Evolutionary conservation across 2,113 vertebrate genomes (phyloP), one percentile per base, ranked within the genome.

Genomic region (Cheilinus undulatus): DNA sequence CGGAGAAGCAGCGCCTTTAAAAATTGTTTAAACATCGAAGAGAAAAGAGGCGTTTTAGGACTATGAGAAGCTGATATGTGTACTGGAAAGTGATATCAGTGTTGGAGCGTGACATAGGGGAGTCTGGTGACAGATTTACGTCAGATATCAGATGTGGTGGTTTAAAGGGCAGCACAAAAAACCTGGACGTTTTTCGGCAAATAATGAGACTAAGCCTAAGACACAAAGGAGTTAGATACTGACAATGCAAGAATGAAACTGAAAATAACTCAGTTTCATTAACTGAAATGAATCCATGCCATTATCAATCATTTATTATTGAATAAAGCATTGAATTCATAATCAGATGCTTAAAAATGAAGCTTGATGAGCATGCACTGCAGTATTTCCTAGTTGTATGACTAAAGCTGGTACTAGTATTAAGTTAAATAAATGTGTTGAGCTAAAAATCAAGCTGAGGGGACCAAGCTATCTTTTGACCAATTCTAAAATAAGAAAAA

Each of bases 111-210:
- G n/a, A 50, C 57, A 34, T 36, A 28, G 36, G 13, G 10, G 52
- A 65, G 32, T 10, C 40, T 36, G 48, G 19, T 46, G 60, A 63
- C 63, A 56, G 9, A 30, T 43, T 32, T 5, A 58, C 78, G 78
- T 84, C 54, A 79, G 14, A 15, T 36, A n/a, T 72, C 66, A 72
- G 60, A 69, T 69, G 66, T 53, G 69, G 9, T 24, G 42, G 6
- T 8, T 45, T 17, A 27, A 68, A 22, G 6, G 24, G 13, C 46
- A 19, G 24, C 27, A 45, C 5, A 3, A n/a, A 22, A 49, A n/a
- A 9, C 36, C 24, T 1, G 3, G 38, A 14, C 12, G 7, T 24
- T 48, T 43, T 27, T 24, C 7, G 17, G 30, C 17, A 32, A 61
- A 40, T 28, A 14, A 7, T 24, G 10, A 23, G 5, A 36, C 27